Evolutionary conservation across 1,140 invertebrate species (phyloP).

Genomic region (Telenomus remus): DNA sequence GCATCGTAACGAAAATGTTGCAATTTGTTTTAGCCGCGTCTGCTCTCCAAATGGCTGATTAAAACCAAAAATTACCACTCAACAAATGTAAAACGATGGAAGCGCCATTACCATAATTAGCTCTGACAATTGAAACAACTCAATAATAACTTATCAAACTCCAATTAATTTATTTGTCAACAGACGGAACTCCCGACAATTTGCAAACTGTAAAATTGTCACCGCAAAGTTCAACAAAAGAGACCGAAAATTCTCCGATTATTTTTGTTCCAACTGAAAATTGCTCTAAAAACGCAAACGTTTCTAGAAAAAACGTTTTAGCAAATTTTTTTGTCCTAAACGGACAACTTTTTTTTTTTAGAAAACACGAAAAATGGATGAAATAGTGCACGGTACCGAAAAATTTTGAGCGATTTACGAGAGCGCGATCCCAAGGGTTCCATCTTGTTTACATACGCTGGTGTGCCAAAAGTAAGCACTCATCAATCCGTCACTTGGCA

Average conservation of each 20-base stretch:
- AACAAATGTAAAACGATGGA: constrained; percentile 10
- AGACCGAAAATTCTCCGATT: no score
- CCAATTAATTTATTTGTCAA: background rate
- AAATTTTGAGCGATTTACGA: no score
- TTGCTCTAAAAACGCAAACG: no score
- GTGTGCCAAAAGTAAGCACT: constrained; percentile 63
- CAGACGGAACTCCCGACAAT: no score
- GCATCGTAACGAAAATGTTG: constrained; percentile 38
- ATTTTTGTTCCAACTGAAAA: no score
- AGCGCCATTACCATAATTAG: constrained; percentile 30
- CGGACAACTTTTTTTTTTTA: background rate
- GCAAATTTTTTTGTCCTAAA: no score
- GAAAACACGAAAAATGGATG: background rate
- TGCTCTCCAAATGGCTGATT: background rate
- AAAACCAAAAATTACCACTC: no score
- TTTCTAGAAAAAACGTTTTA: no score
- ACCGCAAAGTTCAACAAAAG: no score
- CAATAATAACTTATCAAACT: background rate
- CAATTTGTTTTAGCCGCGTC: constrained; percentile 27
- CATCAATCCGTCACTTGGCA: constrained; percentile 63
- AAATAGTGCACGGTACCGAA: no score
- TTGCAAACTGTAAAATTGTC: background rate
- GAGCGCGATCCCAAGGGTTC: background rate
- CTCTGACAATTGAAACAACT: background rate
- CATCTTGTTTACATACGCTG: constrained; percentile 31